These are phyloP conservation scores for Gnathonemus longibarbis DNA, from an alignment of 2,113 vertebrate species.

Conservation along the genomic window DNA sequence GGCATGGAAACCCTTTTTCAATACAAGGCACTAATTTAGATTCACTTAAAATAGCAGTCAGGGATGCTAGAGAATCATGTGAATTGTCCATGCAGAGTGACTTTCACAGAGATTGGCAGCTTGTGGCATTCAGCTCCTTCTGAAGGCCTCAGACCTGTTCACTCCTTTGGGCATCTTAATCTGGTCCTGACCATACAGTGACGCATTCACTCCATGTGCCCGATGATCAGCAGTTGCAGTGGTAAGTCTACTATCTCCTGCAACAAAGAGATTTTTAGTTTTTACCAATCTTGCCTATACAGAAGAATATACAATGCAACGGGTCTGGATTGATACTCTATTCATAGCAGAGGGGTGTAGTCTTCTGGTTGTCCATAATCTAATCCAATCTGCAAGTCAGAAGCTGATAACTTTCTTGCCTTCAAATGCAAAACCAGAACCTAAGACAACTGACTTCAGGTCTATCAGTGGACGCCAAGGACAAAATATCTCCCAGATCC, in stretches of 20 bases:
- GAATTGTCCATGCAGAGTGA: not conserved
- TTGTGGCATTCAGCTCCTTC: not conserved
- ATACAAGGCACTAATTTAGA: not conserved
- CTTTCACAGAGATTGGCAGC: not conserved
- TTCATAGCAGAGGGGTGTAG: not conserved
- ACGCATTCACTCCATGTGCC: not conserved
- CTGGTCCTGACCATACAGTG: not conserved
- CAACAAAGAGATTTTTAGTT: not conserved
- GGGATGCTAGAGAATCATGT: not conserved
- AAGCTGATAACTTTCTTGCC: slow-evolving; percentile 42
- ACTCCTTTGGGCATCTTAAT: not conserved
- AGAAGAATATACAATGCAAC: not conserved
- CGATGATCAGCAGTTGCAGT: not conserved
- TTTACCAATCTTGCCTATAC: not conserved
- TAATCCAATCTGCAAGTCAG: slow-evolving; percentile 46
- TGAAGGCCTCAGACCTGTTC: not conserved
- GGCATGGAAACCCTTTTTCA: not conserved
- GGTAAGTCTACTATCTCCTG: not conserved
- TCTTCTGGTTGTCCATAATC: slow-evolving; percentile 31
- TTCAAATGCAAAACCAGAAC: slow-evolving; percentile 63
- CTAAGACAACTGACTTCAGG: slow-evolving; percentile 48
- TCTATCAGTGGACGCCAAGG: slow-evolving; percentile 60
- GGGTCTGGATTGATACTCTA: not conserved
- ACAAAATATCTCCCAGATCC: no score
- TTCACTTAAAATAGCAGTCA: not conserved